These are phyloP conservation scores for Squalus acanthias DNA, from an alignment of 2,797 vertebrate species.

Conservation along the genomic window DNA sequence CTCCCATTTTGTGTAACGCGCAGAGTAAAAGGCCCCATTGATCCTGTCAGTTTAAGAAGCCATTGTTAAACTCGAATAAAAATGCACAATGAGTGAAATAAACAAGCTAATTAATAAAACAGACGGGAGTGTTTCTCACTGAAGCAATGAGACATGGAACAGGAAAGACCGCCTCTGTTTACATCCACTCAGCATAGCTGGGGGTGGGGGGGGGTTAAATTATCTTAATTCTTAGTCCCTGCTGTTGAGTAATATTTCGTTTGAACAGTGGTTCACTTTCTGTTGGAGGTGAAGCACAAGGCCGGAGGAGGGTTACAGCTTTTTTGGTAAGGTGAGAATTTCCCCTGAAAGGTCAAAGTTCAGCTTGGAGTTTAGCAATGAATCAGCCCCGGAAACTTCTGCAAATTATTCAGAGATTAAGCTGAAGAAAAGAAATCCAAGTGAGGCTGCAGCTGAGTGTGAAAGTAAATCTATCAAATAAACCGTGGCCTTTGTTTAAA, in stretches of 20 bases:
- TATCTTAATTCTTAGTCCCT: not conserved
- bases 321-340: not conserved
- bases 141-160: not conserved
- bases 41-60: not conserved
- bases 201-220: not conserved
- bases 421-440: not conserved
- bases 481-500: not conserved
- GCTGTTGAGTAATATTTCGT: not conserved
- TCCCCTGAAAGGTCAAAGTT: not conserved
- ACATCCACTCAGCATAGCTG: not conserved
- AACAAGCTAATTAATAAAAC: not conserved
- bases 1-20: not conserved
- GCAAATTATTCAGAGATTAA: not conserved
- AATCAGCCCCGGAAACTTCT: not conserved
- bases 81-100: not conserved
- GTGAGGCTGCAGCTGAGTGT: not conserved
- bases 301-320: too few relatives aligned
- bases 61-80: not conserved
- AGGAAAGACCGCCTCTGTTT: not conserved
- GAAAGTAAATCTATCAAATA: not conserved
- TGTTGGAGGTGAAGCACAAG: not conserved
- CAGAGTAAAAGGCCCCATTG: not conserved
- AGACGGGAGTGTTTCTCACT: not conserved
- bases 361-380: not conserved
- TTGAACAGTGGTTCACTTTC: not conserved